These are phyloP conservation scores for Zingel zingel DNA, from an alignment of 2,113 vertebrate genomes.

Conservation along the genomic window DNA sequence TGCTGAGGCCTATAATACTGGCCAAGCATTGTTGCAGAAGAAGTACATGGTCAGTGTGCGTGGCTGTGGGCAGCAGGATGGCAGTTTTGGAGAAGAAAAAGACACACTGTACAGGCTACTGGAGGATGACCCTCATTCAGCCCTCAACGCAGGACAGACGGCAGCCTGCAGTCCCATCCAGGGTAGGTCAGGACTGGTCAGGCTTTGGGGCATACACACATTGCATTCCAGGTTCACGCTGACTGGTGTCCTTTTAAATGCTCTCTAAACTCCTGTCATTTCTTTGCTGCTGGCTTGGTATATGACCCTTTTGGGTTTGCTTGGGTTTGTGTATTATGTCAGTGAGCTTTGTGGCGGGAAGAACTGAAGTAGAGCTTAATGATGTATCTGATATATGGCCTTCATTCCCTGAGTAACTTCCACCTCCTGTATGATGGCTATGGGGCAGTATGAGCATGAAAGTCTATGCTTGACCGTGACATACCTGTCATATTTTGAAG, in stretches of 20 bases:
- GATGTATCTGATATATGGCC: slow-evolving; percentile 12
- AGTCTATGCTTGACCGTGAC: background rate
- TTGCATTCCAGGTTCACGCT: background rate
- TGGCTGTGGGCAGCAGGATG: slow-evolving; percentile 60
- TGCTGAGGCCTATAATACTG: slow-evolving; percentile 60
- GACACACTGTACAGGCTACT: slow-evolving; percentile 79
- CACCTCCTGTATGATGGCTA: background rate
- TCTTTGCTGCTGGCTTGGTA: slow-evolving; percentile 46
- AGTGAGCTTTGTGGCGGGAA: slow-evolving; percentile 8
- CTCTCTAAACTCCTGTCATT: slow-evolving; percentile 15
- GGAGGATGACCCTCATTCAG: slow-evolving; percentile 76
- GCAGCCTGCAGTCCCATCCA: slow-evolving; percentile 66
- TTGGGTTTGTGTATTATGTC: slow-evolving; percentile 17
- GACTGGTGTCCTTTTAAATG: background rate
- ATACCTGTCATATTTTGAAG: background rate
- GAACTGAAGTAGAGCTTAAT: slow-evolving; percentile 26
- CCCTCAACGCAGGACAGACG: slow-evolving; percentile 79
- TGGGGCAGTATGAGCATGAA: background rate
- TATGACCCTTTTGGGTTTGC: slow-evolving; percentile 7
- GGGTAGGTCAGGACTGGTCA: slow-evolving; percentile 74
- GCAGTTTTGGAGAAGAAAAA: slow-evolving; percentile 70
- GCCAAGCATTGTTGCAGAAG: slow-evolving; percentile 72
- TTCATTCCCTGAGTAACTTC: background rate
- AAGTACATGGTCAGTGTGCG: slow-evolving; percentile 78
- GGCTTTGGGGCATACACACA: background rate